phyloP scores from a whole-genome alignment of 2,113 vertebrate species.

The Oryzias melastigma region DNA sequence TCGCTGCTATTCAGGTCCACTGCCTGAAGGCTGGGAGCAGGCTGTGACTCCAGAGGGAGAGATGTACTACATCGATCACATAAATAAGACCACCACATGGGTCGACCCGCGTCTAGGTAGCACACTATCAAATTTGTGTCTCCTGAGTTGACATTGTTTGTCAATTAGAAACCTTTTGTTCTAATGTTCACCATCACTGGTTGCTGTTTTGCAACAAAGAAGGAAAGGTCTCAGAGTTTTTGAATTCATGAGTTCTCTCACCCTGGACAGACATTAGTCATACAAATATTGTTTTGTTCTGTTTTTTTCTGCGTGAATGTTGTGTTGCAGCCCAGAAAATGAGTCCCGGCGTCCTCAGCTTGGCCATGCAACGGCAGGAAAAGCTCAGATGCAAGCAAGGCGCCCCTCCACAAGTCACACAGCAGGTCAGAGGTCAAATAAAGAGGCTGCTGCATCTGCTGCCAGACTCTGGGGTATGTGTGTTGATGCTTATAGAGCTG shows the following conservation, averaged over 20 bases:
- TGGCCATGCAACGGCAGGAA: conserved; percentile 88
- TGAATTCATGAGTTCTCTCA: neutral
- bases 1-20: conserved; percentile 84
- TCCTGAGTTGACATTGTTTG: conserved; percentile 65
- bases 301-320: conserved; percentile 9
- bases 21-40: conserved; percentile 98
- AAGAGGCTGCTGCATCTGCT: neutral
- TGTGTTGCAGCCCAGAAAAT: conserved; percentile 80
- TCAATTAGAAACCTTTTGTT: conserved; percentile 64
- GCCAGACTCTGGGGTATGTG: no score
- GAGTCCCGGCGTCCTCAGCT: conserved; percentile 81
- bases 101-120: conserved; percentile 89
- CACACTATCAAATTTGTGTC: conserved; percentile 67
- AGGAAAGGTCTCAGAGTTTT: conserved; percentile 50
- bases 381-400: conserved; percentile 89
- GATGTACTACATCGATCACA: conserved; percentile 98
- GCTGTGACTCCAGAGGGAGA: conserved; percentile 95
- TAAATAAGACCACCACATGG: conserved; percentile 96
- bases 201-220: conserved; percentile 72
- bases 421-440: conserved; percentile 82
- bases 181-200: conserved; percentile 82
- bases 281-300: neutral
- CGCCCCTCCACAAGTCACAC: conserved; percentile 83
- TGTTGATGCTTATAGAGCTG: neutral
- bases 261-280: no score